phyloP scores from a whole-genome alignment of 2,888 invertebrate genomes.

The Nephrocerus scutellatus region DNA sequence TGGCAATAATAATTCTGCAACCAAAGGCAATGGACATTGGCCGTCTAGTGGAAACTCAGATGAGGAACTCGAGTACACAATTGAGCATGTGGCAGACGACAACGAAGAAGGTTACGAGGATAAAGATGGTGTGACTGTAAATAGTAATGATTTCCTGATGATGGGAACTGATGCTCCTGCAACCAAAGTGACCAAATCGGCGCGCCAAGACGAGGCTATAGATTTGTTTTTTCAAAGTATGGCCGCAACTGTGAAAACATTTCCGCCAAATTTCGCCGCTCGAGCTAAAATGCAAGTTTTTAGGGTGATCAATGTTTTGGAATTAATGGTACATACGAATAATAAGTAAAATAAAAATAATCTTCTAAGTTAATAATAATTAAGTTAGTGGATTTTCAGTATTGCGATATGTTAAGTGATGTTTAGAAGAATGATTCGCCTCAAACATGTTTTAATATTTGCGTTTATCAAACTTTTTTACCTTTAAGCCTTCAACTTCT shows the following conservation, averaged over 20 bases:
- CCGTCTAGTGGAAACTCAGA: too few species aligned
- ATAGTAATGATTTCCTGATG: background rate
- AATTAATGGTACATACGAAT: constrained; percentile 14
- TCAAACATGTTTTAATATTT: too few species aligned
- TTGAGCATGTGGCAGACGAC: constrained; percentile 9
- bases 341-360: constrained; percentile 10
- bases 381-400: too few species aligned
- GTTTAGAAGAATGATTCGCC: too few species aligned
- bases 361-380: too few species aligned
- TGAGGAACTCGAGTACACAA: background rate
- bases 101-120: constrained; percentile 5
- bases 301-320: constrained; percentile 19
- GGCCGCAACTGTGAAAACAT: constrained; percentile 23
- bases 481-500: too few species aligned
- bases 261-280: constrained; percentile 18
- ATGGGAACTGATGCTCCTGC: background rate
- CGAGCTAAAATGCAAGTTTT: constrained; percentile 22
- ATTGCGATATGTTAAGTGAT: too few species aligned
- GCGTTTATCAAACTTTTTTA: too few species aligned
- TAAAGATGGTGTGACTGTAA: background rate
- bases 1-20: too few species aligned
- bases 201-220: constrained; percentile 18
- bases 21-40: too few species aligned
- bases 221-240: constrained; percentile 24
- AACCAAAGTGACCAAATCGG: background rate